A percentile compares a stretch with the other conserved stretches of the same genome.
These are phyloP conservation scores for Philopotamus ludificatus DNA, from an alignment of 1,140 invertebrate genomes.

Conservation along the genomic window DNA sequence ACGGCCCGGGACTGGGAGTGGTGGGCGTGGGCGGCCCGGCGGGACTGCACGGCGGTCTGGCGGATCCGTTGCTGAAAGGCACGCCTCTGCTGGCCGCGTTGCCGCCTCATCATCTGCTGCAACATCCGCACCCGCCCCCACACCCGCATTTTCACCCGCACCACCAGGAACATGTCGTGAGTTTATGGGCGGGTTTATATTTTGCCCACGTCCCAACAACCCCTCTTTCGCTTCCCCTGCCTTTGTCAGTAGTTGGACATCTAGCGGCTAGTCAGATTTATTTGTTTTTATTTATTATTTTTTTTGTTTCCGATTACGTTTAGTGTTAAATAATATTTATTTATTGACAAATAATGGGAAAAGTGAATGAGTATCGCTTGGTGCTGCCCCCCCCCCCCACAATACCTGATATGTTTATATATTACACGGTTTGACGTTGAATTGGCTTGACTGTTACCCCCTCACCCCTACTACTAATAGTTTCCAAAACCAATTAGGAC, in stretches of 20 bases:
- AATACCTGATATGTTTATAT: conserved; percentile 44
- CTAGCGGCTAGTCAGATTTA: background rate
- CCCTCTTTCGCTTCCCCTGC: conserved; percentile 17
- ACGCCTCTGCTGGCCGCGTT: conserved; percentile 75
- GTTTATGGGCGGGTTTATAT: conserved; percentile 27
- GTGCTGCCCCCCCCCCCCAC: conserved; percentile 54
- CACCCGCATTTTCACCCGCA: conserved; percentile 45
- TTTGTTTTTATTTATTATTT: background rate
- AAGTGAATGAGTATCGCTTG: conserved; percentile 46
- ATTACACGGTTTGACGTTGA: conserved; percentile 24
- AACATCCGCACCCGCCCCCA: conserved; percentile 43
- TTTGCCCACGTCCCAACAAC: conserved; percentile 13
- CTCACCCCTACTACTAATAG: conserved; percentile 20
- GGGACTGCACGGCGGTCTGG: conserved; percentile 64
- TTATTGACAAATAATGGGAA: conserved; percentile 29
- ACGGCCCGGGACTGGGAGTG: conserved; percentile 27
- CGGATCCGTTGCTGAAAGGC: conserved; percentile 73
- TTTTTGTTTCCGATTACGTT: background rate
- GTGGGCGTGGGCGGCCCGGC: conserved; percentile 43
- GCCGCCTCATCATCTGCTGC: conserved; percentile 71
- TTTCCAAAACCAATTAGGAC: background rate
- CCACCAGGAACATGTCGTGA: conserved; percentile 35
- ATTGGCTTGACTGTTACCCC: conserved; percentile 16
- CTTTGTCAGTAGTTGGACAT: conserved; percentile 17
- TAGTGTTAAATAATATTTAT: background rate